Evolutionary conservation across 92 coral and sea anemone genomes (phyloP).

Genomic region (Porites evermanni): DNA sequence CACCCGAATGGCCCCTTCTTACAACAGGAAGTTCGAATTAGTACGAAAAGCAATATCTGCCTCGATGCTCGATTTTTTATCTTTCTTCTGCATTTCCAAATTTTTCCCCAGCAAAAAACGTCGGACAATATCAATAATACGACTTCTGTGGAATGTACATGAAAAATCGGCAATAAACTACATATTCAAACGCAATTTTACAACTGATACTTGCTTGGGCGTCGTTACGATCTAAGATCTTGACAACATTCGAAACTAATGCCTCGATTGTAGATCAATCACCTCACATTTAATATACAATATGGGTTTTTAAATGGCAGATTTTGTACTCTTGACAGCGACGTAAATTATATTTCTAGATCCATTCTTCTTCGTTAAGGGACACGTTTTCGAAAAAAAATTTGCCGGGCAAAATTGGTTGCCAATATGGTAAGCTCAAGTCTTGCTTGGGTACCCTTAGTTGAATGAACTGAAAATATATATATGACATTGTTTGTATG

Average conservation of each 20-base stretch:
- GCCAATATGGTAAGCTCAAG: background rate
- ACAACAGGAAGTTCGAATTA: slow-evolving; percentile 28
- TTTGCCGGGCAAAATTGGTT: slow-evolving; percentile 2
- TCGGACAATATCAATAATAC: background rate
- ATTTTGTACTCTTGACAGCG: background rate
- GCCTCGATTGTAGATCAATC: background rate
- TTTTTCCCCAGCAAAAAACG: background rate
- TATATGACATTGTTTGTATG: slow-evolving; percentile 47
- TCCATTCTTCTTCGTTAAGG: background rate
- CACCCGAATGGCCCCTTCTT: background rate
- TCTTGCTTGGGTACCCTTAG: background rate
- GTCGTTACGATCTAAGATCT: background rate
- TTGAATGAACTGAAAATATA: background rate
- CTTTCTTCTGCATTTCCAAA: background rate
- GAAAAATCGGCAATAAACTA: slow-evolving; percentile 2
- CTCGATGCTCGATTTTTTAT: background rate
- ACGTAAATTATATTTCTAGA: background rate
- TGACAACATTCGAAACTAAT: slow-evolving; percentile 15
- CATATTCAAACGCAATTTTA: background rate
- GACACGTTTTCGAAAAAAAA: background rate
- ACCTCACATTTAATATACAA: background rate
- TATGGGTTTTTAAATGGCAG: slow-evolving; percentile 5
- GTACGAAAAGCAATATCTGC: slow-evolving; percentile 16
- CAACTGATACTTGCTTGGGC: background rate
- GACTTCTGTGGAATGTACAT: background rate